Evolutionary conservation across 2,113 vertebrate genomes (phyloP).

Genomic region (Rhagologus leucostigma): DNA sequence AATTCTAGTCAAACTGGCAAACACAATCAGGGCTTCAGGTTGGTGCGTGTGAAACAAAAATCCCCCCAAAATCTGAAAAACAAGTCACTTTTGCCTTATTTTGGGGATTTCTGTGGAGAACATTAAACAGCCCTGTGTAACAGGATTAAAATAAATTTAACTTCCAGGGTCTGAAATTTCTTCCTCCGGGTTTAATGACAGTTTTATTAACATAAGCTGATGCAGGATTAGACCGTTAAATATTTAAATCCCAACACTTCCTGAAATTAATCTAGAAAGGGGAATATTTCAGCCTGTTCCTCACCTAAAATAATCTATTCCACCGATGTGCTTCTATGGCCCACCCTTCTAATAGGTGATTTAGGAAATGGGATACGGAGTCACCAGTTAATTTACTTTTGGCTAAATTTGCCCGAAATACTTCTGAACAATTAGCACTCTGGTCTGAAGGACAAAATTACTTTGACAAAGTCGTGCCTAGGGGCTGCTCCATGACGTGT

Average conservation of each 20-base stretch:
- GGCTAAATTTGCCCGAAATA: not conserved
- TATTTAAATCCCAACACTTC: slow-evolving; percentile 51
- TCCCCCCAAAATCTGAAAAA: not conserved
- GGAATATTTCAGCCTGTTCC: not conserved
- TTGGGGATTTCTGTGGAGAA: slow-evolving; percentile 8
- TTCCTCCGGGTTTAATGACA: slow-evolving; percentile 12
- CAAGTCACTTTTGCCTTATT: not conserved
- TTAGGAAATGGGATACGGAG: not conserved
- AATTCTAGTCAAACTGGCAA: not conserved
- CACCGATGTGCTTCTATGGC: not conserved
- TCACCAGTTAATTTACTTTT: slow-evolving; percentile 7
- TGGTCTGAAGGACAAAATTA: slow-evolving; percentile 37
- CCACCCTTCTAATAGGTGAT: not conserved
- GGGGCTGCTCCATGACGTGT: not conserved
- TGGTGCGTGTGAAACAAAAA: not conserved
- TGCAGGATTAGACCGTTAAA: slow-evolving; percentile 27
- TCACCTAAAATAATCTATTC: not conserved
- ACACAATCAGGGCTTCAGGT: not conserved
- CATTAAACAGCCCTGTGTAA: slow-evolving; percentile 14
- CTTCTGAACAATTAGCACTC: slow-evolving; percentile 25
- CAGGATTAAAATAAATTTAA: slow-evolving; percentile 49
- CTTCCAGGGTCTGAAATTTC: slow-evolving; percentile 22
- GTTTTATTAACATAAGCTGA: slow-evolving; percentile 55
- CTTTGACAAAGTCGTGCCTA: slow-evolving; percentile 17
- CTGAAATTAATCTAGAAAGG: slow-evolving; percentile 23